phyloP scores from a whole-genome alignment of 2,888 invertebrate species.

The Papilio protenor region DNA sequence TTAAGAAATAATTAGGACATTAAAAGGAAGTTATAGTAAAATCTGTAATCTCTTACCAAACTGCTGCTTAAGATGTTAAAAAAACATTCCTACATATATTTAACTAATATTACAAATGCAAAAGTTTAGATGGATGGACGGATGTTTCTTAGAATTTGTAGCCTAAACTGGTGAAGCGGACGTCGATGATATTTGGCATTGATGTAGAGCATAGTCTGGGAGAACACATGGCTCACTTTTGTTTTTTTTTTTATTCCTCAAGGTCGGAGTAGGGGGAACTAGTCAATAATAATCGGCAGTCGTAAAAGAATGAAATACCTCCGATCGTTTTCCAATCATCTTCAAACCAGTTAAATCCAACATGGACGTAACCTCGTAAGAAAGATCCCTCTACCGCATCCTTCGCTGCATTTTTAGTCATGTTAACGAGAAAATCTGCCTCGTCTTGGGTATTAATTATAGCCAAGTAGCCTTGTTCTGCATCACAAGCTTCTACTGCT shows the following conservation, averaged over 20 bases:
- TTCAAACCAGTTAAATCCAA: not conserved
- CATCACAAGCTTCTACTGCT: not conserved
- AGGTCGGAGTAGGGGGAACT: no score
- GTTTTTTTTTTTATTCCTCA: no score
- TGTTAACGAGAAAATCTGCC: not conserved
- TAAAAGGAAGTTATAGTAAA: not conserved
- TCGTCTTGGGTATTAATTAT: not conserved
- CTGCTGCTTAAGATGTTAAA: not conserved
- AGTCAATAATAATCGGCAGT: not conserved
- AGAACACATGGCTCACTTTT: no score
- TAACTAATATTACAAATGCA: no score
- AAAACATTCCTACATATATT: not conserved
- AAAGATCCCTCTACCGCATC: not conserved
- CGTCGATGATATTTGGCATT: no score
- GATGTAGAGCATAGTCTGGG: no score
- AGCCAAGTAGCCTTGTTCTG: not conserved
- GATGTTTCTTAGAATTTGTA: no score
- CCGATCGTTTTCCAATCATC: not conserved
- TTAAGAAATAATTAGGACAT: not conserved
- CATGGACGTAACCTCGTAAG: not conserved
- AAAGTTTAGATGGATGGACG: no score
- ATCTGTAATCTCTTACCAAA: not conserved
- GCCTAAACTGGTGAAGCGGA: no score
- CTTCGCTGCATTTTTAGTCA: not conserved
- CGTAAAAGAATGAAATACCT: not conserved